phyloP scores from a whole-genome alignment of 2,113 vertebrate genomes.

The Piprites chloris region DNA sequence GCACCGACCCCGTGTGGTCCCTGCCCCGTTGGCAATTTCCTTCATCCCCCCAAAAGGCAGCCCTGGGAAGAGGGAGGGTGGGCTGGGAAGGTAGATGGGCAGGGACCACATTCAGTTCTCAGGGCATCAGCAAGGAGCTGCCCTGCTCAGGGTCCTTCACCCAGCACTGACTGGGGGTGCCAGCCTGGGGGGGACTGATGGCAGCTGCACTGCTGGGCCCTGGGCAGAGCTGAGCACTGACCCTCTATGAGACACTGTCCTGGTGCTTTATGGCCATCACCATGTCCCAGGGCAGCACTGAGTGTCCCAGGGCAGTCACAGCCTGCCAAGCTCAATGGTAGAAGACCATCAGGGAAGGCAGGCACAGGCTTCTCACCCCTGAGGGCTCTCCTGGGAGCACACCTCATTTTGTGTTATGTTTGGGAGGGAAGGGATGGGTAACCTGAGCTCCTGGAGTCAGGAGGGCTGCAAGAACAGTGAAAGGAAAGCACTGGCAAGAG shows the following conservation, averaged over 20 bases:
- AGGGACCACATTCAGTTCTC: background rate
- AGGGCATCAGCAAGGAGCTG: background rate
- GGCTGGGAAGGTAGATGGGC: background rate
- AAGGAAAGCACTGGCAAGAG: background rate
- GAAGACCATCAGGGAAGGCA: background rate
- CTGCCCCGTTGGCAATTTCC: background rate
- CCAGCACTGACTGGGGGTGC: background rate
- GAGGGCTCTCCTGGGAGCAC: background rate
- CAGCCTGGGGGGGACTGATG: background rate
- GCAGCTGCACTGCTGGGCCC: background rate
- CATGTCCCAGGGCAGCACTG: background rate
- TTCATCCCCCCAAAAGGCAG: background rate
- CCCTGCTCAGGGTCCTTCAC: background rate
- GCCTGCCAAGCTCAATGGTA: background rate
- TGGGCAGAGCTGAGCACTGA: background rate
- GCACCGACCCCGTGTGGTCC: accelerated
- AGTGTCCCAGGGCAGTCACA: background rate
- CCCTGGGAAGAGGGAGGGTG: background rate
- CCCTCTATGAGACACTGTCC: background rate
- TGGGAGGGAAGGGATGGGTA: background rate
- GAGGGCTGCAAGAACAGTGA: background rate
- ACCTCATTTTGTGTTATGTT: background rate
- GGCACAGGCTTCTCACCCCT: background rate
- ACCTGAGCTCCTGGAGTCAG: background rate
- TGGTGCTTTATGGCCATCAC: background rate